Evolutionary conservation across 2,797 vertebrate genomes (phyloP), one percentile per base, ranked within the genome.

Genomic region (Hippoglossus hippoglossus): DNA sequence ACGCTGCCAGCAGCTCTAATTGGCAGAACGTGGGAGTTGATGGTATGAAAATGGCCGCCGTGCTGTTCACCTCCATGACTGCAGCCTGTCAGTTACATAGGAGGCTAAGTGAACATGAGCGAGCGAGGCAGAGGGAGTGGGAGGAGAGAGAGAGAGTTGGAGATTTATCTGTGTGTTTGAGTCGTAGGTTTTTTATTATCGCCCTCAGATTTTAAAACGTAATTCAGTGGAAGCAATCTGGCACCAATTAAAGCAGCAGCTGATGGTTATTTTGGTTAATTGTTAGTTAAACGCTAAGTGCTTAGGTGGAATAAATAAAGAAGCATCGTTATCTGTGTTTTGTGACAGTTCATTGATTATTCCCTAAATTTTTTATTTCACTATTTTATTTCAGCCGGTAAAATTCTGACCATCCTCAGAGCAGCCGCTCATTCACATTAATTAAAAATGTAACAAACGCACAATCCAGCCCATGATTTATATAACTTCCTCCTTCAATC

Each of bases 11-110:
- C 81, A 82, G 86, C 88, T 88, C 87, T 91, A 91, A 92, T 91
- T 92, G 90, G 89, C 87, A 82, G 73, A 67, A 74, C 61, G 90
- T 91, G 90, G 91, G 91, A 59, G 90, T 86, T 83, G 91, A 90
- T 88, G 87, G 79, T 76, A 82, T 80, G 82, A 90, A 91, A 87
- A 92, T 91, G 90, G 87, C 84, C 78, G 87, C 85, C 63, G 69
- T 78, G 83, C 83, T 73, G 77, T 82, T 89, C 90, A 87, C 86
- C 85, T 87, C 84, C 71, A 71, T 89, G 88, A 90, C 89, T 89
- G 88, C 83, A 82, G 82, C 87, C 85, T 91, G 91, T 91, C 91
- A 89, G 81, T 90, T 87, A 86, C 75, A 89, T 16, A 25, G 63
- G 58, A 80, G 85, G 78, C 73, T 76, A 68, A 86, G 77, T 67